Evolutionary conservation across 2,113 vertebrate species (phyloP).

Genomic region (Grantiella picta): DNA sequence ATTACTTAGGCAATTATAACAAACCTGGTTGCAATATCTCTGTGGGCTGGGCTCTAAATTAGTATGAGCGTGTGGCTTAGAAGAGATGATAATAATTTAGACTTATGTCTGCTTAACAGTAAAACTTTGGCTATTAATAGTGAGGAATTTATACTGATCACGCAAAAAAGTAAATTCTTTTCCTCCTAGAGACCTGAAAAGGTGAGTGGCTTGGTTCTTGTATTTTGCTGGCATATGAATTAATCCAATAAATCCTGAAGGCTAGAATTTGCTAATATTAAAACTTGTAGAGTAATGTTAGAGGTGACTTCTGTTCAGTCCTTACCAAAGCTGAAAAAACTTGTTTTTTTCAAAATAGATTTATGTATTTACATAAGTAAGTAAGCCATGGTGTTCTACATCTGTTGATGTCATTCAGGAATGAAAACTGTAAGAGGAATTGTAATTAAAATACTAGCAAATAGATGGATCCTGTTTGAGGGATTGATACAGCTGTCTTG

Average conservation of each 20-base stretch:
- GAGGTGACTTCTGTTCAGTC: neutral
- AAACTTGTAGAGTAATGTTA: neutral
- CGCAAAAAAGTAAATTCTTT: neutral
- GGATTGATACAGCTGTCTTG: neutral
- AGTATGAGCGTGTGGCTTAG: conserved; percentile 24
- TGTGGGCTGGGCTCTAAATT: conserved; percentile 59
- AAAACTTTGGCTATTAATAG: conserved; percentile 2
- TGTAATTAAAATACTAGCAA: neutral
- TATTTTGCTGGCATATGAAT: neutral
- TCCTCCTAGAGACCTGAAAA: neutral
- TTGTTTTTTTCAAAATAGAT: neutral
- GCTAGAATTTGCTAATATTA: neutral
- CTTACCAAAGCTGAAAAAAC: neutral
- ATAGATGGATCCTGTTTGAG: neutral
- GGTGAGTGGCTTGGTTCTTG: conserved; percentile 19
- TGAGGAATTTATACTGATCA: neutral
- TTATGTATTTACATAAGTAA: neutral
- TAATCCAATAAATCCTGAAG: neutral
- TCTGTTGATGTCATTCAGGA: neutral
- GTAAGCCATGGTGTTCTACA: neutral
- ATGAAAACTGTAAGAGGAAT: neutral
- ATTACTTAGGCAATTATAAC: conserved; percentile 37
- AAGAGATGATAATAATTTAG: conserved; percentile 31
- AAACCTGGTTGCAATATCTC: conserved; percentile 35
- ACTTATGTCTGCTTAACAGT: neutral